These are phyloP conservation scores for Mormyrus iriodes DNA, from an alignment of 2,113 vertebrate species.

Conservation along the genomic window DNA sequence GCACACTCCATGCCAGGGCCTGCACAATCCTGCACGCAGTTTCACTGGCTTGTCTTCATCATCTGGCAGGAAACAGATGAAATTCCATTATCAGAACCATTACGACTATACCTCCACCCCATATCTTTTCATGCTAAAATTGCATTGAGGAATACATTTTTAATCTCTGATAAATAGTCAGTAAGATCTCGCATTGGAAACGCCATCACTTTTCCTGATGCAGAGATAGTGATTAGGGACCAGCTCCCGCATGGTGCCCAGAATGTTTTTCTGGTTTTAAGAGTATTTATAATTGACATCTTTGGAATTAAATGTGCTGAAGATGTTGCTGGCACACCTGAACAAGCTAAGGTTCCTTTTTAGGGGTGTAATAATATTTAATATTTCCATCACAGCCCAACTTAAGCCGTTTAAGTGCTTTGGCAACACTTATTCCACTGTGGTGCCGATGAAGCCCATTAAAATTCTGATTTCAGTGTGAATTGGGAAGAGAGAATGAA, in stretches of 20 bases:
- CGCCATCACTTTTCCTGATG: constrained; percentile 51
- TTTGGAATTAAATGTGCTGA: constrained; percentile 53
- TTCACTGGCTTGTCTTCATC: not conserved
- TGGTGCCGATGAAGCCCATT: constrained; percentile 63
- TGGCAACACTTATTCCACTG: constrained; percentile 69
- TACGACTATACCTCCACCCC: constrained; percentile 23
- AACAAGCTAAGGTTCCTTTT: constrained; percentile 54
- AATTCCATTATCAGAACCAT: constrained; percentile 18
- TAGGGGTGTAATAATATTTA: constrained; percentile 57
- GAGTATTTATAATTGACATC: constrained; percentile 41
- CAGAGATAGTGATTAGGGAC: constrained; percentile 35
- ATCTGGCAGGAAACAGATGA: constrained; percentile 39
- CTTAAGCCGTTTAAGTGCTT: constrained; percentile 71
- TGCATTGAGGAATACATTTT: constrained; percentile 59
- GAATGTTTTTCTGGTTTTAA: constrained; percentile 11
- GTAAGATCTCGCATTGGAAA: constrained; percentile 44
- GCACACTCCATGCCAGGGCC: not conserved
- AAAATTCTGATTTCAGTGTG: constrained; percentile 60
- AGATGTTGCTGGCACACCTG: constrained; percentile 53
- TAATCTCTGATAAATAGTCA: constrained; percentile 56
- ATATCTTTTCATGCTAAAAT: constrained; percentile 56
- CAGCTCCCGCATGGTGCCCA: not conserved
- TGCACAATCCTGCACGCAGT: not conserved
- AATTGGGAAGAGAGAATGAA: constrained; percentile 30
- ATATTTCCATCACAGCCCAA: constrained; percentile 63